phyloP scores from a whole-genome alignment of 2,113 vertebrate genomes.

The Charadrius vociferus region DNA sequence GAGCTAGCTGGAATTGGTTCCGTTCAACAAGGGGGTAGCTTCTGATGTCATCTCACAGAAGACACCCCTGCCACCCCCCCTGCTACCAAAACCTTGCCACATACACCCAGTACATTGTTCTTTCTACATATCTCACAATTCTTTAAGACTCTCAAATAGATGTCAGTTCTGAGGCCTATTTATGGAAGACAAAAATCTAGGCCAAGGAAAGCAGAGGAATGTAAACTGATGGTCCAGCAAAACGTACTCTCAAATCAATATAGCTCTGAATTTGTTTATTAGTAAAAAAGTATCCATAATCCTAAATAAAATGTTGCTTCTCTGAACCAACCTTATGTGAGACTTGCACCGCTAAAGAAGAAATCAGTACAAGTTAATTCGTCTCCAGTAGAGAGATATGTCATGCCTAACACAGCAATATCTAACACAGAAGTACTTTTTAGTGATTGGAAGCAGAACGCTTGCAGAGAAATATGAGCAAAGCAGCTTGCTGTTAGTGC shows the following conservation, averaged over 20 bases:
- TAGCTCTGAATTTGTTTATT: not conserved
- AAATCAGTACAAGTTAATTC: not conserved
- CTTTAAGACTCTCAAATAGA: not conserved
- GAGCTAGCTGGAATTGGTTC: not conserved
- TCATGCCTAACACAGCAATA: not conserved
- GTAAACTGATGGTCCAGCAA: not conserved
- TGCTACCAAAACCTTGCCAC: not conserved
- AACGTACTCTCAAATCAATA: not conserved
- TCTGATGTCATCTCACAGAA: not conserved
- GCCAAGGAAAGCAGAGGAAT: not conserved
- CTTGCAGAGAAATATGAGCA: not conserved
- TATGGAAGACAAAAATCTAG: not conserved
- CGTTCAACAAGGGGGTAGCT: not conserved
- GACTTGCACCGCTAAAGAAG: not conserved
- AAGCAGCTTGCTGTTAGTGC: not conserved
- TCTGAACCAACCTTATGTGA: not conserved
- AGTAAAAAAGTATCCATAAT: not conserved
- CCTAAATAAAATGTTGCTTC: not conserved
- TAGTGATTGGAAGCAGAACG: not conserved
- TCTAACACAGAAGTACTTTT: not conserved
- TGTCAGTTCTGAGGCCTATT: not conserved
- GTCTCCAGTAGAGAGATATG: not conserved
- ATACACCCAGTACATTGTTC: not conserved
- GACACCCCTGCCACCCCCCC: accelerated
- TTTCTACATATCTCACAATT: not conserved